Base-by-base conservation (phyloP, 64 coral and sea anemone genomes). In the Acropora yongei region DNA sequence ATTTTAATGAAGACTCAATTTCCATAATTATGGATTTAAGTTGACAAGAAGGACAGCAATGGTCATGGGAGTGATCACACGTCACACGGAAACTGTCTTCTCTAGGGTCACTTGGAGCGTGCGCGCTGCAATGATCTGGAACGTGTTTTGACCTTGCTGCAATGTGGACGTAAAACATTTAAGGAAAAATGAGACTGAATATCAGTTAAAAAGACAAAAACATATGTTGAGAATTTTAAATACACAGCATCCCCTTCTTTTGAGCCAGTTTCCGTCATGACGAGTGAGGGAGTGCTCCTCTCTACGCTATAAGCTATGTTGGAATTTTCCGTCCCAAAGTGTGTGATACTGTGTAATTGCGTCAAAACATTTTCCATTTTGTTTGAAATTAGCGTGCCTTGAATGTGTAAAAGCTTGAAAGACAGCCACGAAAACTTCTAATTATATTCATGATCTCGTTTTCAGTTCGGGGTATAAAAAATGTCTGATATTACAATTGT, bases 31-130 rank as follows among this genome's bases (percentile, higher is more conserved):
- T 41, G n/a, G 5, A 39, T 60, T 80, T 80, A 49, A 80, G 50
- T 60, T 80, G 5, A 20, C 78, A 60, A 14, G 20, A 19, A 5
- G 51, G 39, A 39, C 79, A 82, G 10, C 53, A 14, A 39, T 44
- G 42, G 9, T 75, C 72, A 75, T 75, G 72, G 10, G 39, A 2
- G 72, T 75, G 72, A 16, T 58, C 78, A 58, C 78, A 80, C 6
- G 78, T 30, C n/a, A 39, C 5, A 44, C 12, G 47, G 0, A 20
- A 80, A 19, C 53, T 7, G 5, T 80, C 78, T 49, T 80, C 83
- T 73, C 65, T 82, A 18, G 19, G 9, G 49, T 82, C 79, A 18
- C 57, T 82, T 57, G 44, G 40, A 60, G 79, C 49, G 78, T 80
- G 39, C 58, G 51, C 41, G n/a, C 17, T 58, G 51, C 78, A 80